phyloP scores from a whole-genome alignment of 1,140 invertebrate species.

The Drosophila truncata region DNA sequence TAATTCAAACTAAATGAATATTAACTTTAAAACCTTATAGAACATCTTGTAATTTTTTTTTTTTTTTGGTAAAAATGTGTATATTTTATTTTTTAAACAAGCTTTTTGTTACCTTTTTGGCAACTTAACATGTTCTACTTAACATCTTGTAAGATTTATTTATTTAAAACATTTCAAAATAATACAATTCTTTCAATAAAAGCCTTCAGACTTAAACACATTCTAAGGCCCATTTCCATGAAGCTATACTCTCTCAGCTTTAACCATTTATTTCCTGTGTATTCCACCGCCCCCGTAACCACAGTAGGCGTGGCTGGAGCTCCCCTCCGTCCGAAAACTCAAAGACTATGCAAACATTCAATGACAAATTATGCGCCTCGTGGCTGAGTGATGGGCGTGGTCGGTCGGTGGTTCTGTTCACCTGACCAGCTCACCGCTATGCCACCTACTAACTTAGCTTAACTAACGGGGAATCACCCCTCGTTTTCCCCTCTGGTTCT shows the following conservation, averaged over 20 bases:
- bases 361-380: conserved; percentile 78
- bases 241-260: too few relatives aligned
- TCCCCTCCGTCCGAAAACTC: background rate
- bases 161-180: background rate
- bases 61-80: too few relatives aligned
- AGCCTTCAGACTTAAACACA: background rate
- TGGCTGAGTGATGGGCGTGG: conserved; percentile 62
- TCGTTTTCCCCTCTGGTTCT: background rate
- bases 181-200: background rate
- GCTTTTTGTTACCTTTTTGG: too few relatives aligned
- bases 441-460: conserved; percentile 69
- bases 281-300: conserved; percentile 13
- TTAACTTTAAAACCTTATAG: background rate
- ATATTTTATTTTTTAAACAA: too few relatives aligned
- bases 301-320: conserved; percentile 10
- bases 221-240: background rate
- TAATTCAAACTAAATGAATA: background rate
- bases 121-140: too few relatives aligned
- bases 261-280: conserved; percentile 8
- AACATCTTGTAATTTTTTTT: background rate
- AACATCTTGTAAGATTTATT: fast-evolving
- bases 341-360: conserved; percentile 69
- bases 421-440: conserved; percentile 56
- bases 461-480: conserved; percentile 36
- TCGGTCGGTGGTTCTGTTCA: conserved; percentile 36